Evolutionary conservation across 2,113 vertebrate genomes (phyloP).

Genomic region (Bos javanicus): DNA sequence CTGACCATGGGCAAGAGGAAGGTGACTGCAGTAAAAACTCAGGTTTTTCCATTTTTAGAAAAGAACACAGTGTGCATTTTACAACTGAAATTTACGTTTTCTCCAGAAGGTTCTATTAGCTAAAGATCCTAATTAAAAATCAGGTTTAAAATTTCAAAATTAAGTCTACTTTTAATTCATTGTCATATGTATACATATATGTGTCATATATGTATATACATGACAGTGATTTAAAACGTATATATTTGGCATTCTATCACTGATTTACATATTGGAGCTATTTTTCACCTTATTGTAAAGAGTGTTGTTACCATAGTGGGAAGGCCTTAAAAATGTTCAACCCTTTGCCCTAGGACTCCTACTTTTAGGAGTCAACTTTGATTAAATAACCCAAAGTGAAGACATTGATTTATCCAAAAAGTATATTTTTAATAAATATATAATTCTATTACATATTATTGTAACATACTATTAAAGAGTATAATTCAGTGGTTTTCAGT

Average conservation of each 20-base stretch:
- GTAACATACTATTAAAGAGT: background rate
- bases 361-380: background rate
- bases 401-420: background rate
- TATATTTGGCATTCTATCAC: background rate
- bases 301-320: background rate
- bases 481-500: background rate
- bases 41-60: background rate
- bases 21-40: background rate
- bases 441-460: background rate
- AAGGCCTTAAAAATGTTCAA: slow-evolving; percentile 8
- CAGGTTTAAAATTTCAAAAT: slow-evolving; percentile 22
- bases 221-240: background rate
- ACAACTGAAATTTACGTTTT: background rate
- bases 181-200: too few relatives aligned
- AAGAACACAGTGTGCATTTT: background rate
- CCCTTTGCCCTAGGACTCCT: background rate
- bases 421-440: background rate
- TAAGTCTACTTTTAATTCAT: background rate
- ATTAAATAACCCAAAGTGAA: background rate
- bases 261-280: background rate
- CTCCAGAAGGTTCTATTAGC: background rate
- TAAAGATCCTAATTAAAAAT: background rate
- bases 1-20: background rate
- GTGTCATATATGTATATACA: background rate
- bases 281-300: background rate